Percentiles rank a stretch among this genome's conserved stretches.
phyloP scores from a whole-genome alignment of 2,797 vertebrate species.

The Coreius guichenoti region DNA sequence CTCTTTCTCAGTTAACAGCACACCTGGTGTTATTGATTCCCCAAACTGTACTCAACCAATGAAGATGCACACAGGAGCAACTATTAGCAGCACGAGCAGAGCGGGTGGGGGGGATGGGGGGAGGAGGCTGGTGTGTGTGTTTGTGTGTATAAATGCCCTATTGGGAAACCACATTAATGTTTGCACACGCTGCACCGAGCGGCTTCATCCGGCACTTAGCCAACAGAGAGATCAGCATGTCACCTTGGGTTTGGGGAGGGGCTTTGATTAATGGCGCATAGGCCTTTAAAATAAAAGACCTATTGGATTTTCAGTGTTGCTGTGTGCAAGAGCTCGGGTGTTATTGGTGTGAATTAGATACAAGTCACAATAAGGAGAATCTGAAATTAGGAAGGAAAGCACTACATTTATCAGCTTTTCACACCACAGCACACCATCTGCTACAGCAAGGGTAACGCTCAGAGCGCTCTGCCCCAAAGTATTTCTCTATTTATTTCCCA shows the following conservation, averaged over 20 bases:
- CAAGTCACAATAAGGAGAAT: slow-evolving; percentile 66
- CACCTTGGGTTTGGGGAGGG: slow-evolving; percentile 75
- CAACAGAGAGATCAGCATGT: slow-evolving; percentile 63
- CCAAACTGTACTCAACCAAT: slow-evolving; percentile 62
- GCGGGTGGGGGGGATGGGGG: not conserved
- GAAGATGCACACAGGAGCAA: slow-evolving; percentile 58
- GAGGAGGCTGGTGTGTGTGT: slow-evolving; percentile 38
- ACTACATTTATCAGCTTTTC: slow-evolving; percentile 70
- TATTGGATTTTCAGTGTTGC: slow-evolving; percentile 66
- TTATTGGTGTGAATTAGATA: slow-evolving; percentile 65
- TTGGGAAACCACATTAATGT: slow-evolving; percentile 66
- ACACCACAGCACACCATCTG: slow-evolving; percentile 67
- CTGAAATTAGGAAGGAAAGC: slow-evolving; percentile 67
- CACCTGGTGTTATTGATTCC: slow-evolving; percentile 72
- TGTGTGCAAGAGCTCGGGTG: slow-evolving; percentile 51
- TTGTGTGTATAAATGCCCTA: slow-evolving; percentile 64
- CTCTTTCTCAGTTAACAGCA: slow-evolving; percentile 64
- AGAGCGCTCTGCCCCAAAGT: slow-evolving; percentile 17
- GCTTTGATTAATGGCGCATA: slow-evolving; percentile 76
- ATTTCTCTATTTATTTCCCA: slow-evolving; percentile 40
- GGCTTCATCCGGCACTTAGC: slow-evolving; percentile 56
- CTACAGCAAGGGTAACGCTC: slow-evolving; percentile 53
- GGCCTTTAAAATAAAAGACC: slow-evolving; percentile 64
- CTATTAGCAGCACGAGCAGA: slow-evolving; percentile 54
- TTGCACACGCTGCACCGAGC: slow-evolving; percentile 60